Base-by-base conservation (phyloP, 2,888 invertebrate genomes). In the Drosophila anomalata region DNA sequence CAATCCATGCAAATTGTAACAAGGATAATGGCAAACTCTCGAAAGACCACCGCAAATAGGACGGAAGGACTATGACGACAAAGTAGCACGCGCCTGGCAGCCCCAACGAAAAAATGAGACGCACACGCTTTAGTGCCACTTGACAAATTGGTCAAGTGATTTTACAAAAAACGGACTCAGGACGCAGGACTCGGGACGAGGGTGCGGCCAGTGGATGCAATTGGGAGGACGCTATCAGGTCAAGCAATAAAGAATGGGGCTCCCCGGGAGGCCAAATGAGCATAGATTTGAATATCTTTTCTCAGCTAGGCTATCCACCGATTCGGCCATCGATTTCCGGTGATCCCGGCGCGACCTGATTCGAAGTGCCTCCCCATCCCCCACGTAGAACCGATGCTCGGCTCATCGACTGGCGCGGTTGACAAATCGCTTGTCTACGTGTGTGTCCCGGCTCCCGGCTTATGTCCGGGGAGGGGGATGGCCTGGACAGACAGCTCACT, bases 91-190 rank as follows among this genome's bases (percentile, higher is more conserved):
- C 61, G 69, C 65, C 82, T 65, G 72, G 70, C 73, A 29, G 22
- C 31, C 39, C 44, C 53, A 20, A 36, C 44, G 17, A 24, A 44
- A 22, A 22, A 22, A 20, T 44, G 44, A 12, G 47, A 68, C 74
- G 76, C 71, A 82, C 78, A 80, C 80, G 75, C 79, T 79, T 86
- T 86, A 86, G 78, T 85, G 85, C 79, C 87, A 90, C 87, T 89
- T 89, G 90, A 89, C 89, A 90, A 91, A 90, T 90, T 91, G 91
- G 89, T 89, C 90, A 90, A 90, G 88, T 91, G 89, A 90, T 90
- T 91, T 89, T 73, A 83, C 87, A 88, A 85, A 63, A 60, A 3
- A 69, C 53, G 52, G 46, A 53, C 12, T 22, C 46, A 36, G 55
- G 50, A 56, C 39, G 61, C 11, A 33, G 33, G 17, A 17, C 17